Evolutionary conservation across 1,140 invertebrate species (phyloP).

Genomic region (Daktulosphaira vitifoliae): DNA sequence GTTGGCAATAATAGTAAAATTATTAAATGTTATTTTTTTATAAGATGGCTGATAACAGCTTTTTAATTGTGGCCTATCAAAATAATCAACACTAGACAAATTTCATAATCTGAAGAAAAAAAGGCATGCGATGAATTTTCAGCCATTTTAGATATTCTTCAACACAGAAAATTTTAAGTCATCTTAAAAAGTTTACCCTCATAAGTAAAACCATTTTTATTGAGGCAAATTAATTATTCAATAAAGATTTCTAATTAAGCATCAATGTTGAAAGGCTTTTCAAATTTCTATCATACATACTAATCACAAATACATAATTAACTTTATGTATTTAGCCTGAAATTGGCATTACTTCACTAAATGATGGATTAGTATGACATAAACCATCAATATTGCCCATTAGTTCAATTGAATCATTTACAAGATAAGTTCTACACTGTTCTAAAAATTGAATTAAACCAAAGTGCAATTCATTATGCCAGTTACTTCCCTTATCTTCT

Average conservation of each 20-base stretch:
- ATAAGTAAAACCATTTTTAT: constrained; percentile 32
- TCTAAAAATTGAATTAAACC: not conserved
- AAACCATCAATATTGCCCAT: constrained; percentile 8
- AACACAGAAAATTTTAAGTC: constrained; percentile 36
- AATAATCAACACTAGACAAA: not conserved
- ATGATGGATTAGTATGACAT: not conserved
- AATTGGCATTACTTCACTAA: constrained; percentile 11
- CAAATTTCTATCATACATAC: constrained; percentile 36
- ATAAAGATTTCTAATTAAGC: constrained; percentile 37
- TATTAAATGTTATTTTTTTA: not conserved
- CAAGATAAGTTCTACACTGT: not conserved
- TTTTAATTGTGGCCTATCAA: not conserved
- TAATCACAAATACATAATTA: constrained; percentile 25
- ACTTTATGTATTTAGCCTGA: not conserved
- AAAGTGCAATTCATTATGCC: not conserved
- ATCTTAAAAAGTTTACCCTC: constrained; percentile 26
- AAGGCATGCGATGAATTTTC: not conserved
- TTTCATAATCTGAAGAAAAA: not conserved
- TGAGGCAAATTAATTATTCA: constrained; percentile 33
- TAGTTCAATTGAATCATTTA: not conserved
- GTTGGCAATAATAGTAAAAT: not conserved
- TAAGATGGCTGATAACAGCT: not conserved
- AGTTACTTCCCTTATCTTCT: not conserved
- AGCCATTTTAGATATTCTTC: constrained; percentile 14
- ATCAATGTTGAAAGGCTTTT: constrained; percentile 35